Evolutionary conservation across 2,888 invertebrate species (phyloP).

Genomic region (Eristalinus aeneus): DNA sequence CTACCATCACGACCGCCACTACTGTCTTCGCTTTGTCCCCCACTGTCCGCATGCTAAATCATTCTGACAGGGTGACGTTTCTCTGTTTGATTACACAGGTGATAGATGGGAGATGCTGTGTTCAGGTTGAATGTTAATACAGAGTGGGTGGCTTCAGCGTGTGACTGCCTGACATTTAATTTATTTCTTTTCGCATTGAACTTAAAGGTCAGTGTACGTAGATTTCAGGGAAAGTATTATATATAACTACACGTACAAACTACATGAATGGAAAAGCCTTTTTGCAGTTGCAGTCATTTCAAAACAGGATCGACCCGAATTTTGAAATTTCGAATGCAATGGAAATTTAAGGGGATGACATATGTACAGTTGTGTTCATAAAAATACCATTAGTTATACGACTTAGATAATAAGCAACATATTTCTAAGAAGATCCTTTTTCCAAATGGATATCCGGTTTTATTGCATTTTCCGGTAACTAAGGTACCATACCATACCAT

Average conservation of each 20-base stretch:
- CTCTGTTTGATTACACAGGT: constrained; percentile 64
- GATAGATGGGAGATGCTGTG: constrained; percentile 59
- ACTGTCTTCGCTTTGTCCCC: not conserved
- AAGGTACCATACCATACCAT: too few species aligned
- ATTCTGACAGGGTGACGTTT: constrained; percentile 63
- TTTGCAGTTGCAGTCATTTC: not conserved
- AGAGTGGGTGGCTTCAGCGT: constrained; percentile 6
- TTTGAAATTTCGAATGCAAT: not conserved
- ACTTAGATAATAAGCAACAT: too few species aligned
- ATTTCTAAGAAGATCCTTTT: too few species aligned
- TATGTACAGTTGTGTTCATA: too few species aligned
- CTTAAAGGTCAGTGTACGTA: not conserved
- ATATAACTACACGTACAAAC: not conserved
- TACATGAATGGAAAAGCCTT: not conserved
- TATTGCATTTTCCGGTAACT: too few species aligned
- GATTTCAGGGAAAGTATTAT: not conserved
- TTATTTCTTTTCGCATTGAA: constrained; percentile 28
- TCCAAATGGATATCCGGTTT: too few species aligned
- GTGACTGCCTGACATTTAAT: constrained; percentile 41
- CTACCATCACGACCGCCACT: not conserved
- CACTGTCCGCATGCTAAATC: constrained; percentile 58
- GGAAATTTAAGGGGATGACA: not conserved
- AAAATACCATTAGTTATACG: too few species aligned
- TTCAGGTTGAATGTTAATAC: constrained; percentile 41
- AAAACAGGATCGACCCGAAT: not conserved